Percentiles rank a stretch among this genome's conserved stretches.
Conservation (phyloP, 2,888 invertebrate genomes). For the Tigriopus californicus region DNA sequence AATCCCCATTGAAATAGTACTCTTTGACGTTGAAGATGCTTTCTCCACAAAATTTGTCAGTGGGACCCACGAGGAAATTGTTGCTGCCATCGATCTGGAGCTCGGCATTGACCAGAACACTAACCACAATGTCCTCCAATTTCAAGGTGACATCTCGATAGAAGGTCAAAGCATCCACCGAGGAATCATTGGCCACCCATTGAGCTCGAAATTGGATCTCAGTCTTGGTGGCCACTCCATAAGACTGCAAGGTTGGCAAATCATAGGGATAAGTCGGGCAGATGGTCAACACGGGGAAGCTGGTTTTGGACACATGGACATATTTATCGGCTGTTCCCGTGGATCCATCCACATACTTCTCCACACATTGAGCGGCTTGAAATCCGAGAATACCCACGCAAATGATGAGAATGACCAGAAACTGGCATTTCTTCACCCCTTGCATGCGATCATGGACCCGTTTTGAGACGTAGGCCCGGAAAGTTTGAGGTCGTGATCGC, state of each 20-base stretch:
- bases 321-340: neutral
- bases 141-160: neutral
- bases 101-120: neutral
- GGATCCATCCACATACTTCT: neutral
- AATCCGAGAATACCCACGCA: neutral
- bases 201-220: neutral
- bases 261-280: slow-evolving; percentile 1
- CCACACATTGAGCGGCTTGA: neutral
- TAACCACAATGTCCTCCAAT: neutral
- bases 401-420: neutral
- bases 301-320: neutral
- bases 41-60: neutral
- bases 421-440: neutral
- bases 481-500: no score
- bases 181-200: neutral
- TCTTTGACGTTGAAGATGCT: neutral
- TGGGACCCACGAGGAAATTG: neutral
- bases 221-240: neutral
- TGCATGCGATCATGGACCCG: no score
- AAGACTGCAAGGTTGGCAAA: neutral
- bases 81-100: neutral
- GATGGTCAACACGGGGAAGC: neutral
- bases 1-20: neutral
- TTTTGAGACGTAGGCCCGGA: no score
- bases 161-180: neutral